Evolutionary conservation across 2,797 vertebrate genomes (phyloP), one percentile per base, ranked within the genome.

Genomic region (Rhinogobio ventralis): DNA sequence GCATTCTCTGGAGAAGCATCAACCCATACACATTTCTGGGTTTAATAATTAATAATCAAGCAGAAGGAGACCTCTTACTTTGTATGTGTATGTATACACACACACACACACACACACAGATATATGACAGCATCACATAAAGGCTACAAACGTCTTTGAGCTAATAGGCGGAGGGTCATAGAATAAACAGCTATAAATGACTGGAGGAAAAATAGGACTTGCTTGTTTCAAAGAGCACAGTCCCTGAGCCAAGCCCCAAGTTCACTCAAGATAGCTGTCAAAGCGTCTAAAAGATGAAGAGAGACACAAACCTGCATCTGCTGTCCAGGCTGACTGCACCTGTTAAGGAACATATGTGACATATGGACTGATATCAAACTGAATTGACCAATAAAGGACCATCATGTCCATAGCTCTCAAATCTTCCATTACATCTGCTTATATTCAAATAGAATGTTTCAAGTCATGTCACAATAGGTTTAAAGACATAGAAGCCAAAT

Each of bases 261-360:
- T 82, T 83, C 83, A 81, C 86, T 89, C 80, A 81, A 88, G 88
- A 81, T 45, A 81, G 66, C 83, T 89, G 88, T 93, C 91, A 92
- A 80, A 88, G 87, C 71, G 64, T 90, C 89, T 87, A 84, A 85
- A 79, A 86, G 80, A 80, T 77, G 73, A 60, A 64, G 57, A 83
- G 78, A 79, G 81, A 85, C 85, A 81, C 86, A 79, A 87, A 87
- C 89, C 86, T 87, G 81, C 60, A 82, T 86, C 81, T 55, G 79
- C 75, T 49, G 82, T 53, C 57, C 64, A 19, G 46, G 66, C 87
- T 81, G 69, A 82, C 45, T 87, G 71, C 53, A 82, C 62, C 73
- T 81, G 46, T 77, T 81, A 74, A 81, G 9, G 8, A 42, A 42
- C 39, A 42, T 42, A 42, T 82, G 39, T 33, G 42, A 19, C 14